phyloP scores from a whole-genome alignment of 2,888 invertebrate species.

The Drosophila nigritarsus region DNA sequence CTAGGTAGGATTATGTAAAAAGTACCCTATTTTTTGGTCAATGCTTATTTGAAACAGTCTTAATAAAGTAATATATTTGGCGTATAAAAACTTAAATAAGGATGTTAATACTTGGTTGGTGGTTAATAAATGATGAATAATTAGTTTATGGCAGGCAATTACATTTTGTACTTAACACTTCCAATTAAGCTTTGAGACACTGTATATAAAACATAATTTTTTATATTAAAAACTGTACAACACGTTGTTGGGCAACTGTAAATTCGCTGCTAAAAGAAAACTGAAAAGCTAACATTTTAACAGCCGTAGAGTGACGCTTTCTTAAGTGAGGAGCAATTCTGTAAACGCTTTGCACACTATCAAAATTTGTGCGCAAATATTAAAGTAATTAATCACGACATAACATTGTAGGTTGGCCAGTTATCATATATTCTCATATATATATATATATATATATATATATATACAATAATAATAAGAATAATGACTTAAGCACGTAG shows the following conservation, averaged over 20 bases:
- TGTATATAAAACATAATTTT: conserved; percentile 11
- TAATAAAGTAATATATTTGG: too few species aligned
- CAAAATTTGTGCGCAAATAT: neutral
- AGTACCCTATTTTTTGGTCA: too few species aligned
- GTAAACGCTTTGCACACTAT: conserved; percentile 14
- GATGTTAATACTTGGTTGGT: too few species aligned
- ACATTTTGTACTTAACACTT: too few species aligned
- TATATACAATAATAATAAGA: neutral
- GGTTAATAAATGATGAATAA: too few species aligned
- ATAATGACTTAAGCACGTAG: neutral
- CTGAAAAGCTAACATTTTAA: conserved; percentile 8
- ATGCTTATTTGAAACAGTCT: too few species aligned
- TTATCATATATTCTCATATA: neutral
- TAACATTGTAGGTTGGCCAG: neutral
- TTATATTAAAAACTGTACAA: conserved; percentile 20
- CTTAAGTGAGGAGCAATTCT: conserved; percentile 38
- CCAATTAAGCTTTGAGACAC: too few species aligned
- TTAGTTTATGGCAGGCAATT: too few species aligned
- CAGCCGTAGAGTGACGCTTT: conserved; percentile 20
- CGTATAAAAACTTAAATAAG: too few species aligned
- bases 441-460: too few species aligned
- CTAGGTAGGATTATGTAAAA: too few species aligned
- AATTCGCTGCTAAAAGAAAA: neutral
- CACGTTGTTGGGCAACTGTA: conserved; percentile 9
- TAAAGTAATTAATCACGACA: neutral